Base-by-base conservation (phyloP, 2,888 invertebrate genomes). In the Diploptera punctata region DNA sequence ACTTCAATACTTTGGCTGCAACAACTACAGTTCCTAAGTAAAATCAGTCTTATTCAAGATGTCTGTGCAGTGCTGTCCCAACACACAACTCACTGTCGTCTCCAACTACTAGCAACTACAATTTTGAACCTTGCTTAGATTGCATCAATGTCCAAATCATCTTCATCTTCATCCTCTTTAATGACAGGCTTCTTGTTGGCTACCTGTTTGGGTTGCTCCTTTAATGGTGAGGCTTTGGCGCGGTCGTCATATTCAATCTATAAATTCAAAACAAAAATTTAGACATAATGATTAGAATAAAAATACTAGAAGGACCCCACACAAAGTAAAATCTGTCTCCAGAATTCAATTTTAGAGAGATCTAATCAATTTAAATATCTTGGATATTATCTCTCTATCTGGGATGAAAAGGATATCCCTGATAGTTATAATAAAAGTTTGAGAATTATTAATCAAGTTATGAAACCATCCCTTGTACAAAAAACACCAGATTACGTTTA, bases 121-220 rank as follows among this genome's bases (percentile, higher is more conserved):
- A 57, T 13, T 65, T 38, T 61, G 31, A 61, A 62, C 10, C 43
- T 43, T 38, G 24, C 24, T 65, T 93, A 96, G 82, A 96, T 96
- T 83, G 94, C 95, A 88, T 96, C 96, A 83, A 96, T 96, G 84
- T 96, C 95, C 80, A 96, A 91, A 81, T 95, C 95, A 79, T 91
- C 91, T 76, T 89, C 93, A 77, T 93, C 93, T 77, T 92, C 93
- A 67, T 89, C 88, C 57, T 84, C 85, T 72, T 82, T 84, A 60
- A 82, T 83, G 77, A 80, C 81, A 77, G 79, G 79, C 77, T 76
- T 84, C 78, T 79, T 67, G 47, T 57, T 76, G 31, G 75, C 69
- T 24, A 67, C 73, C 75, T 76, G 77, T 75, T 79, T 78, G 76
- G 85, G 82, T 79, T 85, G 86, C 61, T 89, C 89, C 82, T 92